Evolutionary conservation across 2,888 invertebrate genomes (phyloP).

Genomic region (Conus canariensis): DNA sequence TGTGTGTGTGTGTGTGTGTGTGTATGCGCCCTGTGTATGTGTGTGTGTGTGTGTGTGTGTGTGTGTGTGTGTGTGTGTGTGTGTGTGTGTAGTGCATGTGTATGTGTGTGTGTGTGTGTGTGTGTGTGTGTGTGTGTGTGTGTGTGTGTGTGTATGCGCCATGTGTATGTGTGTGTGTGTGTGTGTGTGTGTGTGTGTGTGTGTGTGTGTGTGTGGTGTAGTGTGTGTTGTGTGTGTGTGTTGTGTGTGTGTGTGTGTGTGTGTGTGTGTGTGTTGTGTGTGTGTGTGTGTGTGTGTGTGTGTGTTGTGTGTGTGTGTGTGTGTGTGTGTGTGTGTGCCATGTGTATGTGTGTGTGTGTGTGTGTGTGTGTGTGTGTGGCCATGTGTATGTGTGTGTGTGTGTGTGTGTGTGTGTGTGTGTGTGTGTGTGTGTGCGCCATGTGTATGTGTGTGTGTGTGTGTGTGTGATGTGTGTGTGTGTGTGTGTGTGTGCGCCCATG

Average conservation of each 20-base stretch:
- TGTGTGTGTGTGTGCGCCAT: no score
- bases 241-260: no score
- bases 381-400: not conserved
- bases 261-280: not conserved
- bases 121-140: not conserved
- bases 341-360: not conserved
- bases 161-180: constrained; percentile 1
- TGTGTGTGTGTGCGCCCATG: no score
- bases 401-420: no score
- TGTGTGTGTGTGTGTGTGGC: no score
- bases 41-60: constrained; percentile 9
- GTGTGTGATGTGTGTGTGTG: not conserved
- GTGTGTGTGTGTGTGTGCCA: not conserved
- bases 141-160: no score
- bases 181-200: not conserved
- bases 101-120: not conserved
- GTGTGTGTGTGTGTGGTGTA: no score
- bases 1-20: not conserved
- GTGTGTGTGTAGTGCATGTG: not conserved
- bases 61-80: not conserved
- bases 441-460: no score
- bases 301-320: constrained; percentile 15
- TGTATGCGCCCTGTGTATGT: no score
- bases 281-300: not conserved
- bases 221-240: no score